phyloP scores from a whole-genome alignment of 1,140 invertebrate genomes.

The fruit fly (Drosophila melanogaster) region Release_6_plus_ISO1_MT NT_033779.5:3522501-3523000 shows the following conservation, averaged over 20 bases:
- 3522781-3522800: not conserved
- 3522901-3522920: conserved; percentile 62
- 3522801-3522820: not conserved
- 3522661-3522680: not conserved
- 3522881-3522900: conserved; percentile 44
- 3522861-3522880: conserved; percentile 7
- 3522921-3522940: conserved; percentile 83
- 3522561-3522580: conserved; percentile 3
- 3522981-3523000: conserved; percentile 68
- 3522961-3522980: conserved; percentile 65
- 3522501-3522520: conserved; percentile 11
- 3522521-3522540: conserved; percentile 25
- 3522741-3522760: not conserved
- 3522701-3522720: not conserved
- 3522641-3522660: not conserved
- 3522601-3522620: not conserved
- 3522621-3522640: not conserved
- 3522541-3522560: conserved; percentile 9
- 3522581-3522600: not conserved
- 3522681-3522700: not conserved
- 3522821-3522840: not conserved
- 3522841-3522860: not conserved
- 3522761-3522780: not conserved
- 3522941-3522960: conserved; percentile 44
- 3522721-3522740: not conserved